Evolutionary conservation across 2,888 invertebrate species (phyloP), one percentile per base, ranked within the genome.

Genomic region (Acleris cristana): DNA sequence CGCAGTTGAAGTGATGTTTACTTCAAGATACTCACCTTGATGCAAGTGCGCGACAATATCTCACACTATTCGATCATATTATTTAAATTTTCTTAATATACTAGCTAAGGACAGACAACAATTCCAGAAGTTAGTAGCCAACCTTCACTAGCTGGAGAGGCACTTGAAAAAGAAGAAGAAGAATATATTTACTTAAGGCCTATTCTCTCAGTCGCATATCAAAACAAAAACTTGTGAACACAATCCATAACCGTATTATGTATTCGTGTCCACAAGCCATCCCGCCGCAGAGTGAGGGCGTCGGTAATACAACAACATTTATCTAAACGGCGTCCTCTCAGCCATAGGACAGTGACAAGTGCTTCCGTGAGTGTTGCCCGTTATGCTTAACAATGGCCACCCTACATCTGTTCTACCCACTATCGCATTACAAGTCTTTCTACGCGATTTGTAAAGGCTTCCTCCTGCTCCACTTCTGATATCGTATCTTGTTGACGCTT

Each of bases 311-410:
- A 82, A 82, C 79, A 81, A 83, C 81, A 87, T 87, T 87, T 86
- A 87, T 84, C 84, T 81, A 81, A 79, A 82, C 74, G 73, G 76
- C 78, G 75, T 77, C 75, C 79, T 80, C 78, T 77, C 73, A 74
- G 74, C 74, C 77, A 77, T 70, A 75, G 79, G 88, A 88, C 88
- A 88, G 78, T 89, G 90, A 90, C 89, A 87, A 87, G 90, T 88
- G 85, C 79, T 89, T 91, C 91, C 90, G 90, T 86, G 85, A 88
- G 82, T 84, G 84, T 81, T 85, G 80, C 80, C 83, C 82, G 87
- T 85, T 85, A 85, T 81, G 78, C 76, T 75, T 82, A 82, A 91
- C 90, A 91, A 90, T 85, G 80, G 81, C 73, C 80, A 85, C 86
- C 85, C 86, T 80, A 85, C 84, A 84, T 86, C 85, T 82, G 77